Base-by-base conservation (phyloP, 2,113 vertebrate species). In the Austrofundulus limnaeus region DNA sequence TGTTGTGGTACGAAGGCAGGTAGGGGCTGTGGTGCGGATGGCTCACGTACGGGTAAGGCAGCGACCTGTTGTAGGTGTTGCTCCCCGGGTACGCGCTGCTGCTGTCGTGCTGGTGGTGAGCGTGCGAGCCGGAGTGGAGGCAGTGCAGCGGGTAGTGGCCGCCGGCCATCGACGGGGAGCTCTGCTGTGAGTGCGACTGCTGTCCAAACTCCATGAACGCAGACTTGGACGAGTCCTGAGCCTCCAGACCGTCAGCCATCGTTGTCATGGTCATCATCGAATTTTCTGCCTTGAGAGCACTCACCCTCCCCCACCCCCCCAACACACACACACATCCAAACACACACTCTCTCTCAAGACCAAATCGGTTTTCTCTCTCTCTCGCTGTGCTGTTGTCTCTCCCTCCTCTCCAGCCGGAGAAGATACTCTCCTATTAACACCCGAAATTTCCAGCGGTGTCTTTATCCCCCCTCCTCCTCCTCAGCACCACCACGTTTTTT, bases 181-280 rank as follows among this genome's bases (percentile, higher is more conserved):
- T 94, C 82, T 93, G 94, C 79, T 92, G 94, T 75, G 93, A 95
- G 84, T 92, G 94, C 83, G 94, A 94, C 88, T 98, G 95, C 86
- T 97, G 96, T 90, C 95, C 95, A 93, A 97, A 96, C 94, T 97
- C 95, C 95, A 96, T 97, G 95, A 97, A 97, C 86, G 96, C 95
- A 81, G 96, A 97, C 93, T 98, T 98, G 92, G 96, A 96, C 88
- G 96, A 98, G 94, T 98, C 96, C 92, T 96, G 96, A 93, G 95
- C 93, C 91, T 98, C 96, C 94, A 97, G 93, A 93, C 96, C 96
- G 93, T 97, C 96, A 96, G 96, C 96, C 96, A 98, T 97, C 94
- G 96, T 94, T 92, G 95, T 98, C 96, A 98, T 98, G 95, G 96
- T 98, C 96, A 98, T 98, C 96, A 98, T 98, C 95, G 96, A 98